These are phyloP conservation scores for Sphaerophoria rueppellii DNA, from an alignment of 2,888 invertebrate species.

Conservation along the genomic window DNA sequence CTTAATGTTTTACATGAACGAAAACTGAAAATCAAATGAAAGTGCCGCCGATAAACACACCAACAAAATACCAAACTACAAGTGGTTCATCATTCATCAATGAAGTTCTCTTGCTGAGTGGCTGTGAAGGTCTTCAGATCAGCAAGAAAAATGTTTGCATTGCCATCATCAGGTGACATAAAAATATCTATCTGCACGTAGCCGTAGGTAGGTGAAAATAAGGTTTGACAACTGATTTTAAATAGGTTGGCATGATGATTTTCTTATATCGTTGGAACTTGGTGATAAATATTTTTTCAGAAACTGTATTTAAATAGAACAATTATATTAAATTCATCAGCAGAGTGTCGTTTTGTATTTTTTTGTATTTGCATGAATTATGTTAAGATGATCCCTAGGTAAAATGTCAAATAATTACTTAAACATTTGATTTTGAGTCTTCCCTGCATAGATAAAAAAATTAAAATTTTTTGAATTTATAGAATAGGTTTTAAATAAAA, in stretches of 20 bases:
- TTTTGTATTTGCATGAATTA: too few species aligned
- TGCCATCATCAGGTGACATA: constrained; percentile 72
- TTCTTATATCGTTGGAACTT: constrained; percentile 4
- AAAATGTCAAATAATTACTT: too few species aligned
- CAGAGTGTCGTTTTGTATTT: too few species aligned
- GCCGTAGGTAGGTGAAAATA: constrained; percentile 45
- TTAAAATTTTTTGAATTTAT: too few species aligned
- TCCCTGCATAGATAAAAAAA: too few species aligned
- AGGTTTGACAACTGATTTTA: constrained; percentile 38
- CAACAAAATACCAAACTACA: constrained; percentile 43
- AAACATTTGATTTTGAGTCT: too few species aligned
- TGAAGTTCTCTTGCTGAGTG: constrained; percentile 63
- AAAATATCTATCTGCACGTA: constrained; percentile 46
- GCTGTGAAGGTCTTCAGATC: constrained; percentile 60
- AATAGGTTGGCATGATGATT: constrained; percentile 29
- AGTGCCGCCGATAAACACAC: constrained; percentile 51
- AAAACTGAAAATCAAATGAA: constrained; percentile 52
- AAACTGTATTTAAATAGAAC: too few species aligned
- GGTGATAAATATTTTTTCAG: background rate
- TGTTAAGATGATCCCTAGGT: too few species aligned
- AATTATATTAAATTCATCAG: too few species aligned
- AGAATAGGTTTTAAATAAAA: too few species aligned
- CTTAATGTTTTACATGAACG: constrained; percentile 43
- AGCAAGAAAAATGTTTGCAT: constrained; percentile 70
- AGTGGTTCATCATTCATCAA: constrained; percentile 71